A percentile compares a stretch with the other conserved stretches of the same genome.
These are phyloP conservation scores for Perizoma flavofasciatum DNA, from an alignment of 2,888 invertebrate species.

Conservation along the genomic window DNA sequence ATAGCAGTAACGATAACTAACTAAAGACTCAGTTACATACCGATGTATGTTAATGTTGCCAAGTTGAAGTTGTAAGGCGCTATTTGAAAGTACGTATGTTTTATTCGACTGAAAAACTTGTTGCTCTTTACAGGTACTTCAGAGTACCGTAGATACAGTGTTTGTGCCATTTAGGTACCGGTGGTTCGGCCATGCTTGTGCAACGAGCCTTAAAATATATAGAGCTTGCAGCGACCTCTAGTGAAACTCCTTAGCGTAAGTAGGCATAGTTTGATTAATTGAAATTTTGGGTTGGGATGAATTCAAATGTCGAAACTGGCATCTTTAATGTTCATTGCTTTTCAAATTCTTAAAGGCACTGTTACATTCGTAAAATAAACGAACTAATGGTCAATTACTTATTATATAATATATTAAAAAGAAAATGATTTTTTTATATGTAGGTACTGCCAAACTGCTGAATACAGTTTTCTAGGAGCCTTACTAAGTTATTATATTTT, in stretches of 20 bases:
- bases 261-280: slow-evolving; percentile 2
- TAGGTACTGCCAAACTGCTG: too few relatives aligned
- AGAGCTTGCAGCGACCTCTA: slow-evolving; percentile 44
- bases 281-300: background rate
- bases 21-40: too few relatives aligned
- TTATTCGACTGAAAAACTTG: too few relatives aligned
- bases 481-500: too few relatives aligned
- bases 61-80: background rate
- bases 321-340: slow-evolving; percentile 10
- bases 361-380: slow-evolving; percentile 11
- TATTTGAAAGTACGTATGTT: background rate
- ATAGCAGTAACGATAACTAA: too few relatives aligned
- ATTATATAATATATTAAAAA: too few relatives aligned
- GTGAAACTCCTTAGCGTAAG: slow-evolving; percentile 4
- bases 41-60: background rate
- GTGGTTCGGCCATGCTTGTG: slow-evolving; percentile 9
- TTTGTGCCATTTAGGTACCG: too few relatives aligned
- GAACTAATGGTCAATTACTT: background rate
- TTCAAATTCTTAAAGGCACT: slow-evolving; percentile 22
- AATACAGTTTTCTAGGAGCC: too few relatives aligned
- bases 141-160: too few relatives aligned
- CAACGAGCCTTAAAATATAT: slow-evolving; percentile 11
- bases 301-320: too few relatives aligned
- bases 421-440: too few relatives aligned
- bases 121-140: too few relatives aligned